Evolutionary conservation across 2,888 invertebrate species (phyloP).

Genomic region (Apocheima hispidaria): DNA sequence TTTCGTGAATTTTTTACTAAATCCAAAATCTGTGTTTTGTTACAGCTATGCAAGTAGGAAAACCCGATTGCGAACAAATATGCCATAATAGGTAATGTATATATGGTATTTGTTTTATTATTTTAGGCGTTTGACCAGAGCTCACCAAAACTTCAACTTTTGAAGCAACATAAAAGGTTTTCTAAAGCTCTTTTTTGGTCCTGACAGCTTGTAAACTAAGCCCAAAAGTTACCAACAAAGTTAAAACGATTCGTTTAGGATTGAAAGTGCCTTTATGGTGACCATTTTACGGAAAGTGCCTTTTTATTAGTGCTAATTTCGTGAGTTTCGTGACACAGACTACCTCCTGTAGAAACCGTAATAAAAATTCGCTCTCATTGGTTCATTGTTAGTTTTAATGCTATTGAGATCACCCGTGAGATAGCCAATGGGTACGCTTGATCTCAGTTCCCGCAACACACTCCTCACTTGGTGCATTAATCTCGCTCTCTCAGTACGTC

Average conservation of each 20-base stretch:
- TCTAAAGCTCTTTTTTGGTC: background rate
- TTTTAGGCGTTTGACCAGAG: background rate
- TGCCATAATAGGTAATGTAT: too few relatives aligned
- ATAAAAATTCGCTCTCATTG: background rate
- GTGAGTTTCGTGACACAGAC: background rate
- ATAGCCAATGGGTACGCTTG: too few relatives aligned
- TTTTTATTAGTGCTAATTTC: background rate
- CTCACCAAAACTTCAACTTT: background rate
- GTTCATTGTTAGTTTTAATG: background rate
- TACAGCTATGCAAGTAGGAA: too few relatives aligned
- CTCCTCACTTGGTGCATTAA: too few relatives aligned
- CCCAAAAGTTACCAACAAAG: slow-evolving; percentile 6
- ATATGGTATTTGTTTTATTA: background rate
- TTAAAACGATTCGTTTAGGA: background rate
- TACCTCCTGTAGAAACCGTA: too few relatives aligned
- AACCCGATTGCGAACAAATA: too few relatives aligned
- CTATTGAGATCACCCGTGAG: too few relatives aligned
- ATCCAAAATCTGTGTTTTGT: too few relatives aligned
- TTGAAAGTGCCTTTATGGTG: background rate
- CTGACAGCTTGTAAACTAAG: slow-evolving; percentile 1
- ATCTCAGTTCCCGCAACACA: too few relatives aligned
- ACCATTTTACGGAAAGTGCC: background rate
- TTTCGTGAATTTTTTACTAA: too few relatives aligned
- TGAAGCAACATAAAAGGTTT: background rate
- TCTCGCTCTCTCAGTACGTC: too few relatives aligned